phyloP scores from a whole-genome alignment of 2,888 invertebrate genomes.

The Andrena haemorrhoa region DNA sequence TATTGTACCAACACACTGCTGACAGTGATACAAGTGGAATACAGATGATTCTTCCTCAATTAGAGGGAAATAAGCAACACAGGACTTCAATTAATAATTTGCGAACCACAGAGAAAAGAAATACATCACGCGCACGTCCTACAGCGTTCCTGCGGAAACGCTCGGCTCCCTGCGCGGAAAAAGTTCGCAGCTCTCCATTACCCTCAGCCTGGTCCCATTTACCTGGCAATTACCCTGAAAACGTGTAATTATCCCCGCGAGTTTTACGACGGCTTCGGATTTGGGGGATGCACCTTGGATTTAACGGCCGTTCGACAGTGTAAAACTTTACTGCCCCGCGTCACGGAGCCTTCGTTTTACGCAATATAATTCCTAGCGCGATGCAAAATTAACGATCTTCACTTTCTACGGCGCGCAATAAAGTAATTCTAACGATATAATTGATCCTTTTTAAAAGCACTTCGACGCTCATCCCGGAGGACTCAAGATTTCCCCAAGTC shows the following conservation, averaged over 20 bases:
- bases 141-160: constrained; percentile 18
- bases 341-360: not conserved
- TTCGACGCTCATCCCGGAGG: not conserved
- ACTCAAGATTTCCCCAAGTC: not conserved
- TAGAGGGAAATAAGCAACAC: constrained; percentile 12
- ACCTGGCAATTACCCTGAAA: constrained; percentile 56
- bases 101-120: not conserved
- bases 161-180: constrained; percentile 44
- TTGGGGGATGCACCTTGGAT: constrained; percentile 47
- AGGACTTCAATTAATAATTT: constrained; percentile 20
- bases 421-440: not conserved
- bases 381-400: not conserved
- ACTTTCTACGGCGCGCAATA: not conserved
- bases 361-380: not conserved
- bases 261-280: constrained; percentile 62
- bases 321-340: constrained; percentile 54
- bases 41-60: constrained; percentile 16
- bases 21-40: too few relatives aligned
- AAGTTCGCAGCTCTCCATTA: constrained; percentile 58
- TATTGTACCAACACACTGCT: not conserved
- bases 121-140: constrained; percentile 4
- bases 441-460: not conserved
- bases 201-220: constrained; percentile 53
- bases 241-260: constrained; percentile 66
- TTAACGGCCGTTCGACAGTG: constrained; percentile 54